These are phyloP conservation scores for Phortica variegata DNA, from an alignment of 1,140 invertebrate species.

Conservation along the genomic window DNA sequence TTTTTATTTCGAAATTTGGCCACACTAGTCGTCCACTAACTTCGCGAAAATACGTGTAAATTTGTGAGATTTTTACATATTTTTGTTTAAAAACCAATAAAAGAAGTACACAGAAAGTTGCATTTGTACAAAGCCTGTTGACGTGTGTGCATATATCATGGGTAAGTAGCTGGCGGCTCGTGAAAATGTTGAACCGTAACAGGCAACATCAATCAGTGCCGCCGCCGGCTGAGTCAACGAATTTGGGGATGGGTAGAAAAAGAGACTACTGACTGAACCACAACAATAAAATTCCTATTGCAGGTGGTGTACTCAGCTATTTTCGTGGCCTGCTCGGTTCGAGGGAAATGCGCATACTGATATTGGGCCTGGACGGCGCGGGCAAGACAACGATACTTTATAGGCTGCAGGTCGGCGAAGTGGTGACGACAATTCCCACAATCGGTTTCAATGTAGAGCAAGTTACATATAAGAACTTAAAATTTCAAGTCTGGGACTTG, in stretches of 20 bases:
- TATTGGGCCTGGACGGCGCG: slow-evolving; percentile 95
- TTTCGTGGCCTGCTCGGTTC: slow-evolving; percentile 90
- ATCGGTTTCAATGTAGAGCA: slow-evolving; percentile 98
- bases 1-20: no score
- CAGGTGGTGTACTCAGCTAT: slow-evolving; percentile 94
- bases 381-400: slow-evolving; percentile 99
- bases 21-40: no score
- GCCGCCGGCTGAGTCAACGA: neutral
- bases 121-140: slow-evolving; percentile 19
- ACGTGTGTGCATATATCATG: slow-evolving; percentile 30
- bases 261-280: slow-evolving; percentile 14
- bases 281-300: slow-evolving; percentile 29
- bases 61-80: no score
- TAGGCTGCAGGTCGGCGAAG: slow-evolving; percentile 97
- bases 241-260: slow-evolving; percentile 16
- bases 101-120: no score
- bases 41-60: no score
- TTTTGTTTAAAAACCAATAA: no score
- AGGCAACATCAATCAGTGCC: neutral
- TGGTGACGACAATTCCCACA: slow-evolving; percentile 95
- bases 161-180: no score
- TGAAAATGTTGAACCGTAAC: no score
- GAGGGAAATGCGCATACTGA: slow-evolving; percentile 96
- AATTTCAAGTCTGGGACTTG: slow-evolving; percentile 98
- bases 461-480: slow-evolving; percentile 94